A percentile compares a stretch with the other conserved stretches of the same genome.
Evolutionary conservation across 2,797 vertebrate species (phyloP).

Genomic region (Glyptemys insculpta): DNA sequence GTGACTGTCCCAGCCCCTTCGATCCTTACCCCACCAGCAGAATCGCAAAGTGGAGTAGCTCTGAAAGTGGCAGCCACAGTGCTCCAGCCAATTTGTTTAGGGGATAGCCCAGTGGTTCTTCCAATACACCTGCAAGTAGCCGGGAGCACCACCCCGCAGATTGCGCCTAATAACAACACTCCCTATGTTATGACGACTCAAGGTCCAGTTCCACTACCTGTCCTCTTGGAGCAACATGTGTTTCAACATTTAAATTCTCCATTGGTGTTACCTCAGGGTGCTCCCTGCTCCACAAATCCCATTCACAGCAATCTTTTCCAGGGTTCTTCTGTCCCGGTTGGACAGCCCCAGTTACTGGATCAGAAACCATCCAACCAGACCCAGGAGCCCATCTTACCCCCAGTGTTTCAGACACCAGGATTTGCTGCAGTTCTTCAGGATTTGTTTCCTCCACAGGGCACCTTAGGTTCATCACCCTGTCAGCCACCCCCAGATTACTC

Average conservation of each 20-base stretch:
- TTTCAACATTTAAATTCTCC: constrained; percentile 95
- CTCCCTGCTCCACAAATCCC: constrained; percentile 82
- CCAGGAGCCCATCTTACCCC: constrained; percentile 89
- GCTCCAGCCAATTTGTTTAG: constrained; percentile 95
- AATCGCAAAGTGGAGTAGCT: constrained; percentile 90
- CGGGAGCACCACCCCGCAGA: constrained; percentile 86
- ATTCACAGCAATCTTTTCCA: constrained; percentile 90
- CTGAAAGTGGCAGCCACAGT: constrained; percentile 93
- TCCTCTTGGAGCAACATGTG: constrained; percentile 95
- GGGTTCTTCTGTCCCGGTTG: constrained; percentile 81
- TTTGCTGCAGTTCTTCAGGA: constrained; percentile 95
- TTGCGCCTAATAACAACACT: constrained; percentile 85
- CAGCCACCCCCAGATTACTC: constrained; percentile 80
- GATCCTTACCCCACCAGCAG: constrained; percentile 83
- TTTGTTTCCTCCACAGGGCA: constrained; percentile 88
- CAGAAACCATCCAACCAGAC: constrained; percentile 87
- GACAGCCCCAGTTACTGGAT: constrained; percentile 87
- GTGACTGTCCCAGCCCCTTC: constrained; percentile 86
- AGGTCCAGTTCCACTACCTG: constrained; percentile 91
- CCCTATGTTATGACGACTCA: constrained; percentile 94
- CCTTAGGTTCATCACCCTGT: constrained; percentile 82
- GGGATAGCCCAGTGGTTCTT: constrained; percentile 93
- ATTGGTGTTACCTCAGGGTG: constrained; percentile 86
- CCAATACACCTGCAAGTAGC: constrained; percentile 93
- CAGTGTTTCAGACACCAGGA: constrained; percentile 91